These are phyloP conservation scores for Heliocidaris tuberculata DNA, from an alignment of 35 echinoderm and acorn worm genomes.

Conservation along the genomic window DNA sequence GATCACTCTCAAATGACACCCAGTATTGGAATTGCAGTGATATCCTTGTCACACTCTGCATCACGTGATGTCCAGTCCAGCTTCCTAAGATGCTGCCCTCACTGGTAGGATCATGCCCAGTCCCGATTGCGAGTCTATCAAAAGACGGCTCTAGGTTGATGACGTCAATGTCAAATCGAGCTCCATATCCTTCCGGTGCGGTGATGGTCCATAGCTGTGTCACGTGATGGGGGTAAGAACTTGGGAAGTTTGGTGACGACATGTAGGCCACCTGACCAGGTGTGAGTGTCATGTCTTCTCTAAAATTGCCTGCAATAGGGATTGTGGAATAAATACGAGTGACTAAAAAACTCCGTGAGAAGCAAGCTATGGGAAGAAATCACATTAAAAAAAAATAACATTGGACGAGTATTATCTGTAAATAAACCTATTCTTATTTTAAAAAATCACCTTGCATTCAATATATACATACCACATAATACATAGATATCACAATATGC, in stretches of 20 bases:
- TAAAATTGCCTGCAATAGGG: not conserved
- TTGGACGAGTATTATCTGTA: too few species aligned
- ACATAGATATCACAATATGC: too few species aligned
- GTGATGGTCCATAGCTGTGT: constrained; percentile 11
- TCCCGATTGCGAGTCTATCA: constrained; percentile 15
- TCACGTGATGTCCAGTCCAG: not conserved
- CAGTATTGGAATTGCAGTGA: not conserved
- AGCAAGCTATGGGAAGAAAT: too few species aligned
- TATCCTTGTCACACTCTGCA: not conserved
- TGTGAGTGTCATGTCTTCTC: not conserved
- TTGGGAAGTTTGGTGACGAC: constrained; percentile 17
- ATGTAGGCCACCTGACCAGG: not conserved
- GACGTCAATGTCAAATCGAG: not conserved
- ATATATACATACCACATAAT: too few species aligned
- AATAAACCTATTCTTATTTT: too few species aligned
- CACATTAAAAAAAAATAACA: too few species aligned
- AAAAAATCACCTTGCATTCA: too few species aligned
- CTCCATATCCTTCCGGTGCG: not conserved
- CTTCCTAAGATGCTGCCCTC: not conserved
- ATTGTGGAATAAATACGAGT: not conserved
- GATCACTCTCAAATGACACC: not conserved
- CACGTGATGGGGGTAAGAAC: not conserved
- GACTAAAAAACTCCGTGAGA: not conserved
- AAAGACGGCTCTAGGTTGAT: not conserved
- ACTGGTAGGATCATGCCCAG: constrained; percentile 29